Percentiles rank a stretch among this genome's conserved stretches.
These are phyloP conservation scores for Lathamus discolor DNA, from an alignment of 2,113 vertebrate species.

Conservation along the genomic window DNA sequence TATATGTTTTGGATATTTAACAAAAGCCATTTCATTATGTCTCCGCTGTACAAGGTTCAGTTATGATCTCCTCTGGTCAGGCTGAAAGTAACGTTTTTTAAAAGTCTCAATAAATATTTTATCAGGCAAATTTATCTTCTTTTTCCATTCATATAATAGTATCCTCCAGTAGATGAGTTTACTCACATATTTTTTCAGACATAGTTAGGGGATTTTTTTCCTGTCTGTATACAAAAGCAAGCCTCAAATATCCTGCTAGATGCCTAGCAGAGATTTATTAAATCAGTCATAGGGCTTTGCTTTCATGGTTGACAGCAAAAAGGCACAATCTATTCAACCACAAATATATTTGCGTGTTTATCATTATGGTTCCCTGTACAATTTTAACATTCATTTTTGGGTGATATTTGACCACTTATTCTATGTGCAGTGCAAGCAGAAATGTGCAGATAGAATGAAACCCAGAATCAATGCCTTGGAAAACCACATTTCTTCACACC, in stretches of 20 bases:
- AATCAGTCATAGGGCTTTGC: neutral
- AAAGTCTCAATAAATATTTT: constrained; percentile 14
- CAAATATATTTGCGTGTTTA: neutral
- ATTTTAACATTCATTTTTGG: neutral
- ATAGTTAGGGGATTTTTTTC: neutral
- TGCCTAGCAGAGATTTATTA: neutral
- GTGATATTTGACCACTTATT: neutral
- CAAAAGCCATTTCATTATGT: neutral
- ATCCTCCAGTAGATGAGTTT: neutral
- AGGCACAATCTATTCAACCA: neutral
- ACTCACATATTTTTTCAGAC: neutral
- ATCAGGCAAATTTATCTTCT: neutral
- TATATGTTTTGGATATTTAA: constrained; percentile 21
- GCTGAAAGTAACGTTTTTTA: neutral
- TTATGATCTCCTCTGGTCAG: neutral
- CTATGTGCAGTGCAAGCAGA: neutral
- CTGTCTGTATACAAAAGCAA: neutral
- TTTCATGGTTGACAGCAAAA: neutral
- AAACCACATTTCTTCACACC: neutral
- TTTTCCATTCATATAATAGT: neutral
- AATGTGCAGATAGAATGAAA: neutral
- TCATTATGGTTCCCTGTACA: neutral
- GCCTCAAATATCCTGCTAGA: neutral
- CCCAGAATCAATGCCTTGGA: neutral
- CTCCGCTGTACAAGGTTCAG: neutral